Conservation (phyloP, 2,113 vertebrate species). For the Psilopsiagon aymara region DNA sequence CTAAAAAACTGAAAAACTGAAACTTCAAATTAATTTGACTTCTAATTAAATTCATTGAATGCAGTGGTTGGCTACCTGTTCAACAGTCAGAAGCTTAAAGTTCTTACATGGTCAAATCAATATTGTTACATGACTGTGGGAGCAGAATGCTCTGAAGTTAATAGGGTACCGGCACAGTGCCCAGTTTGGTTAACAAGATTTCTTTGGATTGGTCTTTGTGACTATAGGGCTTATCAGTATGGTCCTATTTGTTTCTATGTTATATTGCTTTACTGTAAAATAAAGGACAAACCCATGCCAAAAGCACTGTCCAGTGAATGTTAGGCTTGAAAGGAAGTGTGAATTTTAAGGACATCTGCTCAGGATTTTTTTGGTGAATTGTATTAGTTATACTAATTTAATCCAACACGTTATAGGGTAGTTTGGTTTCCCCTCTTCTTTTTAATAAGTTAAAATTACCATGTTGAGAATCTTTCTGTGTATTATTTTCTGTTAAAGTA, state of each 20-base stretch:
- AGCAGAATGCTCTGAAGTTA: background rate
- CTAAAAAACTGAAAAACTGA: background rate
- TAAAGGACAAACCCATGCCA: background rate
- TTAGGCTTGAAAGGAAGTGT: background rate
- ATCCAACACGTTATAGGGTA: background rate
- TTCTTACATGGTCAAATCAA: background rate
- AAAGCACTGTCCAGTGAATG: background rate
- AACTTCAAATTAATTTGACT: background rate
- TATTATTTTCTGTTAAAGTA: background rate
- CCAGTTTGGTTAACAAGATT: background rate
- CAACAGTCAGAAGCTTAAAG: background rate
- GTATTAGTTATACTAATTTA: background rate
- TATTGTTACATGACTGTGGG: background rate
- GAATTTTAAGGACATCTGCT: background rate
- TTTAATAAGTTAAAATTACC: background rate
- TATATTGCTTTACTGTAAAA: background rate
- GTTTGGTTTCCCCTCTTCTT: accelerated
- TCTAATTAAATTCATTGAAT: background rate
- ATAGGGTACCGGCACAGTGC: background rate
- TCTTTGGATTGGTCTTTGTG: background rate
- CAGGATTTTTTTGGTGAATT: background rate
- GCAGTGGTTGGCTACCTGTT: background rate
- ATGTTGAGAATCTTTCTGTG: background rate
- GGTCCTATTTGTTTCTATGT: background rate
- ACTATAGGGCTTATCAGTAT: background rate